These are phyloP conservation scores for Deroptyus accipitrinus DNA, from an alignment of 2,113 vertebrate genomes.

Conservation along the genomic window DNA sequence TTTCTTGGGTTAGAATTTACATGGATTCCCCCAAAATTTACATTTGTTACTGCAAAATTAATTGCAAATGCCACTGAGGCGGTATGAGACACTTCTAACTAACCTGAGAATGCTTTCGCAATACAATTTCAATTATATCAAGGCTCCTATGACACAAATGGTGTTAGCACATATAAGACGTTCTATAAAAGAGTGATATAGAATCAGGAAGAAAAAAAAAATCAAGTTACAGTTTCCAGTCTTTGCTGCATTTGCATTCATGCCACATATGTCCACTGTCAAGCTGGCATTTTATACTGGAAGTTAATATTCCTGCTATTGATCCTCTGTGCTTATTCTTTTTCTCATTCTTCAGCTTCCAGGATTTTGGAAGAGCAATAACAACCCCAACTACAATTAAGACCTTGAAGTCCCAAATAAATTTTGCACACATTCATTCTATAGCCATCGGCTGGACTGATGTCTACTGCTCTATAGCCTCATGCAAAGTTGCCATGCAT, in stretches of 20 bases:
- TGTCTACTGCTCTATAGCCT: neutral
- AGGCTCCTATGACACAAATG: neutral
- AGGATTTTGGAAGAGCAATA: neutral
- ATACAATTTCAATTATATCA: neutral
- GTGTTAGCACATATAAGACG: neutral
- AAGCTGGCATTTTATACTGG: slow-evolving; percentile 51
- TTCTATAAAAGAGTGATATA: neutral
- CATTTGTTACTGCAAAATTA: neutral
- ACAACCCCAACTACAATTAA: neutral
- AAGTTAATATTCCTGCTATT: slow-evolving; percentile 37
- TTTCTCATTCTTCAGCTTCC: slow-evolving; percentile 11
- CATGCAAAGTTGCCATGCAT: neutral
- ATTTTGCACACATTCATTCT: neutral
- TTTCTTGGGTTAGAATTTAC: neutral
- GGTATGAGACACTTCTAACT: neutral
- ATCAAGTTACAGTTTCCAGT: neutral
- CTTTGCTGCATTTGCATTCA: slow-evolving; percentile 23
- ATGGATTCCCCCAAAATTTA: neutral
- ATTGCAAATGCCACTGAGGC: neutral
- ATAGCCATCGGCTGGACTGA: neutral
- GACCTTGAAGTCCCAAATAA: neutral
- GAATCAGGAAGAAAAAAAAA: neutral
- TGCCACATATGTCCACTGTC: neutral
- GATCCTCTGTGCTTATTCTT: slow-evolving; percentile 22
- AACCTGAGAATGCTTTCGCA: neutral